These are phyloP conservation scores for Cichlasoma orientale DNA, from an alignment of 2,797 vertebrate species.

Conservation along the genomic window DNA sequence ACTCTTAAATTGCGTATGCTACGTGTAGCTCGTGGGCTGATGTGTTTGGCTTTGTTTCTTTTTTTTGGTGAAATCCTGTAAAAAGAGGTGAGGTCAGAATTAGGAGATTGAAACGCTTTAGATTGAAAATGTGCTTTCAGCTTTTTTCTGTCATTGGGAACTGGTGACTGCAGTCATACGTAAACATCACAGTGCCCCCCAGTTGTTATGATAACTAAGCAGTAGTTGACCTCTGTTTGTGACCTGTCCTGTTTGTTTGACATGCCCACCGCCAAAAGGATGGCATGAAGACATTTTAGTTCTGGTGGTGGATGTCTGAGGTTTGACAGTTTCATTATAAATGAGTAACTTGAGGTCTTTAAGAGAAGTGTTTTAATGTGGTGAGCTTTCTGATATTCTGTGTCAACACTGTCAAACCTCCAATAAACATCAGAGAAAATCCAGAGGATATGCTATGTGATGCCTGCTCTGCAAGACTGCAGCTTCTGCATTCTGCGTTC, in stretches of 20 bases:
- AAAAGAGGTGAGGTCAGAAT: neutral
- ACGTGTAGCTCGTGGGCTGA: slow-evolving; percentile 4
- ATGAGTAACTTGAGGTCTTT: slow-evolving; percentile 7
- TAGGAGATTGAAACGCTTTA: neutral
- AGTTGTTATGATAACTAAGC: slow-evolving; percentile 13
- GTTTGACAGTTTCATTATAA: slow-evolving; percentile 26
- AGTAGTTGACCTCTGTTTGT: slow-evolving; percentile 20
- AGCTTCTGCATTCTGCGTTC: slow-evolving; percentile 8
- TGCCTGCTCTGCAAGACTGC: slow-evolving; percentile 44
- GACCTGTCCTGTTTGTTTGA: slow-evolving; percentile 16
- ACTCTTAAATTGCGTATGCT: neutral
- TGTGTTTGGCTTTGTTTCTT: neutral
- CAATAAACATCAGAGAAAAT: slow-evolving; percentile 18
- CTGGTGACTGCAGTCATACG: neutral
- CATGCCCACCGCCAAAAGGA: neutral
- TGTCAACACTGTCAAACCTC: slow-evolving; percentile 38
- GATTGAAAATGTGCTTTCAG: neutral
- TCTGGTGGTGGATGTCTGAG: slow-evolving; percentile 23
- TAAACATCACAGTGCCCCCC: slow-evolving; percentile 3
- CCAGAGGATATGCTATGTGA: slow-evolving; percentile 25
- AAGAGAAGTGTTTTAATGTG: slow-evolving; percentile 5
- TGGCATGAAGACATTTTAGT: slow-evolving; percentile 1
- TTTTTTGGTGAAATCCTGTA: neutral
- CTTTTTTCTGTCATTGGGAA: neutral
- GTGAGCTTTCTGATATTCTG: slow-evolving; percentile 6